These are phyloP conservation scores for Theocolax elegans DNA, from an alignment of 1,140 invertebrate genomes.

Conservation along the genomic window DNA sequence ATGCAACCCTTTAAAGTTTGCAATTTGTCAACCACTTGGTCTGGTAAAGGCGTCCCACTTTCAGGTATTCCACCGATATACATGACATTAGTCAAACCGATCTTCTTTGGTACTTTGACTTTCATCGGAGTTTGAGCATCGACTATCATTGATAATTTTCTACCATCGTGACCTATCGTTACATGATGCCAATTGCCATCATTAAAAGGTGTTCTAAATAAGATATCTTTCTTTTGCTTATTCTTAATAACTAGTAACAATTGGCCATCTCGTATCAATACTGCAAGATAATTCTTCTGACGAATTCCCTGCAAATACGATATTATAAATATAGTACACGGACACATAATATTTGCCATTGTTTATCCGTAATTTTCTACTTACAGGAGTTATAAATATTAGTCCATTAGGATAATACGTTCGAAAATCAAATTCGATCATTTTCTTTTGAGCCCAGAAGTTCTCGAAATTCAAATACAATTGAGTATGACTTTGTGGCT, in stretches of 20 bases:
- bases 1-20: conserved; percentile 88
- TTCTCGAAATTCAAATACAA: conserved; percentile 73
- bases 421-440: conserved; percentile 83
- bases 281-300: conserved; percentile 78
- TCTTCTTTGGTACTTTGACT: conserved; percentile 75
- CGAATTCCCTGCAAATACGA: conserved; percentile 71
- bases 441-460: conserved; percentile 78
- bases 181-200: conserved; percentile 89
- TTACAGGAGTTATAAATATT: conserved; percentile 80
- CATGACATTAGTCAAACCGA: conserved; percentile 77
- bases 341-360: no score
- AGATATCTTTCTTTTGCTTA: conserved; percentile 73
- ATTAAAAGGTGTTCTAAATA: conserved; percentile 74
- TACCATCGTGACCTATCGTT: conserved; percentile 71
- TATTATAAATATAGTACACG: neutral
- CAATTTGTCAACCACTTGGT: conserved; percentile 72
- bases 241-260: conserved; percentile 77
- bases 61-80: conserved; percentile 83
- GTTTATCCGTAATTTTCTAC: no score
- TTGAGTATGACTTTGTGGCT: conserved; percentile 79
- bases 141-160: conserved; percentile 75
- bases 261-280: conserved; percentile 78
- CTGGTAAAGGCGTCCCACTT: conserved; percentile 67
- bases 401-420: conserved; percentile 88
- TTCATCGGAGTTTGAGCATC: conserved; percentile 73